These are phyloP conservation scores for Cerastis rubricosa DNA, from an alignment of 2,888 invertebrate species.

Conservation along the genomic window DNA sequence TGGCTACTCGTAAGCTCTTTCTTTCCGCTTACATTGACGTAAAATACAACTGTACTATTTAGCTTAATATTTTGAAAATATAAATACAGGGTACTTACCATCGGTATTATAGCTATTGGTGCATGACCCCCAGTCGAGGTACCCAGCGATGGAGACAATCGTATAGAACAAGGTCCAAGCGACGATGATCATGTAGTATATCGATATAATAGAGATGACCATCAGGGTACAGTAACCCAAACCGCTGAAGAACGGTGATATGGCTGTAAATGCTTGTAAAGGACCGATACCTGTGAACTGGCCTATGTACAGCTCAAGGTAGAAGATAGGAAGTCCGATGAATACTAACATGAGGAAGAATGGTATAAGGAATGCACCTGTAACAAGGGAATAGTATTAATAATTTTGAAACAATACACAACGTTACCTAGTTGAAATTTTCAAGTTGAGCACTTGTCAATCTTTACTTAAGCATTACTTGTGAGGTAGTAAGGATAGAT, in stretches of 20 bases:
- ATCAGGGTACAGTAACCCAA: conserved; percentile 93
- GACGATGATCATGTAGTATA: conserved; percentile 95
- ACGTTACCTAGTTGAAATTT: neutral
- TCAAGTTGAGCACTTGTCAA: neutral
- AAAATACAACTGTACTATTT: neutral
- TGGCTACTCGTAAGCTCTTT: neutral
- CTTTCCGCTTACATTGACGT: neutral
- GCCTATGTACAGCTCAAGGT: conserved; percentile 94
- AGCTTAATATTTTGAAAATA: neutral
- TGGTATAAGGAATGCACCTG: conserved; percentile 94
- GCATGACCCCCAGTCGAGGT: conserved; percentile 93
- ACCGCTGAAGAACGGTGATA: conserved; percentile 92
- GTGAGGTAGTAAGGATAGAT: too few species aligned
- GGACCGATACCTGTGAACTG: conserved; percentile 95
- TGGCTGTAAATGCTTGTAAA: conserved; percentile 90
- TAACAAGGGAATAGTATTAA: conserved; percentile 71
- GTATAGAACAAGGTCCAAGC: conserved; percentile 95
- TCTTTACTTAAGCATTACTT: neutral
- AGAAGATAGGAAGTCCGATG: conserved; percentile 95
- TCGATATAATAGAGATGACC: conserved; percentile 93
- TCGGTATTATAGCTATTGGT: conserved; percentile 91
- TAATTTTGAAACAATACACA: neutral
- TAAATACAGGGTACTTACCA: conserved; percentile 84
- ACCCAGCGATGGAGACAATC: conserved; percentile 92
- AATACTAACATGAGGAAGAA: conserved; percentile 94